These are phyloP conservation scores for Burhinus oedicnemus DNA, from an alignment of 2,113 vertebrate species.

Conservation along the genomic window DNA sequence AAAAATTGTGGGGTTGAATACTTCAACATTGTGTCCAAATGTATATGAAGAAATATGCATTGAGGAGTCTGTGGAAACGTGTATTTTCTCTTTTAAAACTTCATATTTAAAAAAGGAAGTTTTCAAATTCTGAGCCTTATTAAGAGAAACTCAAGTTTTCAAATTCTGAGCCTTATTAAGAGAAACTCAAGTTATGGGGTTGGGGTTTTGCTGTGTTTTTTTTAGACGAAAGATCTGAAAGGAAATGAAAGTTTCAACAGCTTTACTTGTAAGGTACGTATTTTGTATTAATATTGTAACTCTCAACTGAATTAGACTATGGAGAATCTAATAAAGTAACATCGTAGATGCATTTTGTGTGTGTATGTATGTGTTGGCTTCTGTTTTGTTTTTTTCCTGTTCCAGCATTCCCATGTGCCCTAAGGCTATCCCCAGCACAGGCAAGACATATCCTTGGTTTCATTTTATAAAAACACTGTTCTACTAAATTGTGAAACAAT, in stretches of 20 bases:
- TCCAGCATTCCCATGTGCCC: not conserved
- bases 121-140: not conserved
- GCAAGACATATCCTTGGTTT: not conserved
- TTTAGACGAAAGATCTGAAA: not conserved
- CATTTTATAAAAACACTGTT: not conserved
- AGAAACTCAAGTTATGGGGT: not conserved
- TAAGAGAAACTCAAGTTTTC: not conserved
- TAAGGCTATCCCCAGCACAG: not conserved
- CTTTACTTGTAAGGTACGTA: not conserved
- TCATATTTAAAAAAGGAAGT: not conserved
- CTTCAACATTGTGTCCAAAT: not conserved
- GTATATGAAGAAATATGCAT: not conserved
- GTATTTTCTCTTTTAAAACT: not conserved
- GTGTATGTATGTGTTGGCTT: not conserved
- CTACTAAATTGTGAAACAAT: not conserved
- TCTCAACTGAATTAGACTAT: not conserved
- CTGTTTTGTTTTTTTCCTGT: not conserved
- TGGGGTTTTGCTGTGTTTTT: not conserved
- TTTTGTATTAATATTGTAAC: not conserved
- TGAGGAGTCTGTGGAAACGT: not conserved
- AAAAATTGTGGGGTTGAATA: not conserved
- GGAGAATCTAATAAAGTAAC: not conserved
- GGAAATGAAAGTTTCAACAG: not conserved
- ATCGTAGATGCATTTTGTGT: not conserved
- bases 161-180: not conserved